Evolutionary conservation across 1,140 invertebrate genomes (phyloP), one percentile per base, ranked within the genome.

Genomic region (Himalopsyche phryganea): DNA sequence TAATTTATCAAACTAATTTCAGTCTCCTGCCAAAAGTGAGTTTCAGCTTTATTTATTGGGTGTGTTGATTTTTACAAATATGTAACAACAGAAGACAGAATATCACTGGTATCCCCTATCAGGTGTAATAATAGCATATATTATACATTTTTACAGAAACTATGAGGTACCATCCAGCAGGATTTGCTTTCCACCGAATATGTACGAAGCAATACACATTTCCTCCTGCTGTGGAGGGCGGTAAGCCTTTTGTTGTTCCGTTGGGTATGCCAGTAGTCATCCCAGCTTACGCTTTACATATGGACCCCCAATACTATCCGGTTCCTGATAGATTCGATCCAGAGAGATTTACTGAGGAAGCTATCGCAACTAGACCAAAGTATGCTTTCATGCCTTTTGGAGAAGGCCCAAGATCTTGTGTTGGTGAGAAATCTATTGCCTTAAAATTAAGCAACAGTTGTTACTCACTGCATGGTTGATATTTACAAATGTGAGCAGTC

Each of bases 261-360:
- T 67, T 67, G 41, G 73, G 69, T 1, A 69, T 65, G 6, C 64
- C 65, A 5, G 47, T 66, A 6, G 33, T 44, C 9, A 63, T 71
- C 51, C 68, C 70, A 2, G 44, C 66, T 7, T 65, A 63, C 33
- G 60, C 55, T 7, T 41, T 70, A 6, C 71, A 73, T 11, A 45
- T 58, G 14, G 75, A 84, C 60, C 66, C 72, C 3, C 61, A 74
- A 35, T 70, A 73, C 49, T 86, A 74, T 61, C 75, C 81, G 5
- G 71, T 85, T 50, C 83, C 85, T 1, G 74, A 83, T 11, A 67
- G 64, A 10, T 87, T 84, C 65, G 73, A 85, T 66, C 84, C 85
- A 0, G 81, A 85, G 45, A 68, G 83, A 45, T 87, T 86, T 63
- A 65, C 71, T n/a, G 61, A 64, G 4, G 69, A 70, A 45, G 66